Conservation (phyloP, 37 sponge, comb jelly and placozoan genomes). For the Tethya wilhelma region DNA sequence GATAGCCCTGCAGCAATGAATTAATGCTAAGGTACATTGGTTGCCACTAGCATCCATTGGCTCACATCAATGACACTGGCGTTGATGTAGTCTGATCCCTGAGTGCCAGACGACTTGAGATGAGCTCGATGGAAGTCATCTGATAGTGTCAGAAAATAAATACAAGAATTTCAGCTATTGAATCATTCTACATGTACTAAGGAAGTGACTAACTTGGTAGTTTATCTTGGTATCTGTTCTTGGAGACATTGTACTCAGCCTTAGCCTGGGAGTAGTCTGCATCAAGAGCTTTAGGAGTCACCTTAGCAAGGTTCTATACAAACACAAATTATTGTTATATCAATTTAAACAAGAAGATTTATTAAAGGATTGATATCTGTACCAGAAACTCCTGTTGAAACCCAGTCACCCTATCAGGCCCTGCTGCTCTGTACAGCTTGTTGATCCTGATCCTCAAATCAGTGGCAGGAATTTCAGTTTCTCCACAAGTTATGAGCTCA, state of each 20-base stretch:
- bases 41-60: too few relatives aligned
- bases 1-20: conserved; percentile 33
- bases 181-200: too few relatives aligned
- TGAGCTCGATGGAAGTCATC: conserved; percentile 49
- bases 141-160: conserved; percentile 3
- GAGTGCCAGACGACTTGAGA: conserved; percentile 48
- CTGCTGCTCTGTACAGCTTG: conserved; percentile 25
- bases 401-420: conserved; percentile 48
- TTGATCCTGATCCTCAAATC: conserved; percentile 33
- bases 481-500: conserved; percentile 76
- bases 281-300: conserved; percentile 47
- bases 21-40: too few relatives aligned
- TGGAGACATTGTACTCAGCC: conserved; percentile 54
- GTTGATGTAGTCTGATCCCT: conserved; percentile 74
- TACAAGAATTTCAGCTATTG: too few relatives aligned
- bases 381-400: conserved; percentile 57
- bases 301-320: conserved; percentile 52
- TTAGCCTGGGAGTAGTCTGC: conserved; percentile 48
- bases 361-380: not conserved
- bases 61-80: conserved; percentile 80
- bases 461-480: conserved; percentile 42
- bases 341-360: not conserved
- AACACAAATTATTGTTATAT: not conserved
- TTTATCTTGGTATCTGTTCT: conserved; percentile 53
- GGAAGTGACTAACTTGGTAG: conserved; percentile 39